Base-by-base conservation (phyloP, 2,888 invertebrate species). In the Catonia carolina region DNA sequence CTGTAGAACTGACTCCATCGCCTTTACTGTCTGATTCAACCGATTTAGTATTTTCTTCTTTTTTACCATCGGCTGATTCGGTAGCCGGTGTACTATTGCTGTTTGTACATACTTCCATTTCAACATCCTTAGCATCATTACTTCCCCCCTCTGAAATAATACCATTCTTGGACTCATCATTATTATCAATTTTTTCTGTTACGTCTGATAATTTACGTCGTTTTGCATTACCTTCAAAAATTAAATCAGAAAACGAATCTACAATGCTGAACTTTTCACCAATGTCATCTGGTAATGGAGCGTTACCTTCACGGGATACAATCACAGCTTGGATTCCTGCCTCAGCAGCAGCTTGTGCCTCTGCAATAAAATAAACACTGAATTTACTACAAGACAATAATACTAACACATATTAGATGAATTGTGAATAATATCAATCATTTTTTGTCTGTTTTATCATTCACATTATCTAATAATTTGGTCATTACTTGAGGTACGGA, bases 231-330 rank as follows among this genome's bases (percentile, higher is more conserved):
- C 48, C 23, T 41, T 60, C 60, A 45, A 58, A 60, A 6, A 31
- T 14, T 35, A 84, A 72, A 62, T 85, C 83, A 33, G 77, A 73
- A 68, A 89, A 81, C 59, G 81, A 78, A 62, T 78, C 74, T 39
- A 86, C 73, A 31, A 82, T 75, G 10, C 76, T 72, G 70, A 78
- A 86, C 20, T 73, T 65, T 8, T 71, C 68, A 50, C 74, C 75
- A 4, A 79, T 82, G 14, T 81, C 80, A 8, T 84, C 79, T 3
- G 76, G 74, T 0, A 93, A 74, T 1, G 83, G 75, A 0, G 78
- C 80, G 72, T 94, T 93, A 53, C 91, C 94, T 61, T 86, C 86
- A 61, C 95, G 83, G 54, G 79, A 75, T 2, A 94, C 80, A 22
- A 96, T 71, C 3, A 81, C 78, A 10, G 81, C 76, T 45, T 80